phyloP scores from a whole-genome alignment of 64 coral and sea anemone genomes.

The Montipora foliosa region DNA sequence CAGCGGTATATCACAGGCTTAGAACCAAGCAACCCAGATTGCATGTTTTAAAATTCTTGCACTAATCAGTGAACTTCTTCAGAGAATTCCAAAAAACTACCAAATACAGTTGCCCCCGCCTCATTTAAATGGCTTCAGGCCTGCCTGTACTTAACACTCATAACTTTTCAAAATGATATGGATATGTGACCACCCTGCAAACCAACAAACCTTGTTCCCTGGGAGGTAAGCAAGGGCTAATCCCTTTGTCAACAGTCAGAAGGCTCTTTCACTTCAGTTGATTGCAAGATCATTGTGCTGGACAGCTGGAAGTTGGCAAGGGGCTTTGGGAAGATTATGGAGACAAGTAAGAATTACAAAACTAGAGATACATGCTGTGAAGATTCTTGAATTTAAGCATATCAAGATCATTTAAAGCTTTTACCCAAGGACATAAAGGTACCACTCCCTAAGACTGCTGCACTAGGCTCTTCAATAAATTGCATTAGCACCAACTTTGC shows the following conservation, averaged over 20 bases:
- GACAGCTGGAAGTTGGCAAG: neutral
- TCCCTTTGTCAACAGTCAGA: neutral
- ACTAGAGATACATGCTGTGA: neutral
- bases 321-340: neutral
- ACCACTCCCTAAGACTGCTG: neutral
- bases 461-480: too few species aligned
- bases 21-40: too few species aligned
- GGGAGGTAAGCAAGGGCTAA: neutral
- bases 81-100: too few species aligned
- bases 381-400: neutral
- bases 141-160: too few species aligned
- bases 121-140: too few species aligned
- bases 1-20: too few species aligned
- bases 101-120: too few species aligned
- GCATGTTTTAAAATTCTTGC: too few species aligned
- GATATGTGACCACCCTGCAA: too few species aligned
- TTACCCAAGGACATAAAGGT: neutral
- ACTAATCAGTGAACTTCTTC: too few species aligned
- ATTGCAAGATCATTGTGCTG: neutral
- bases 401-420: neutral
- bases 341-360: neutral
- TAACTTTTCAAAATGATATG: too few species aligned
- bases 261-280: neutral
- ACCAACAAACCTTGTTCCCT: neutral
- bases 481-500: too few species aligned